Base-by-base conservation (phyloP, 2,113 vertebrate genomes). In the Mobula hypostoma region DNA sequence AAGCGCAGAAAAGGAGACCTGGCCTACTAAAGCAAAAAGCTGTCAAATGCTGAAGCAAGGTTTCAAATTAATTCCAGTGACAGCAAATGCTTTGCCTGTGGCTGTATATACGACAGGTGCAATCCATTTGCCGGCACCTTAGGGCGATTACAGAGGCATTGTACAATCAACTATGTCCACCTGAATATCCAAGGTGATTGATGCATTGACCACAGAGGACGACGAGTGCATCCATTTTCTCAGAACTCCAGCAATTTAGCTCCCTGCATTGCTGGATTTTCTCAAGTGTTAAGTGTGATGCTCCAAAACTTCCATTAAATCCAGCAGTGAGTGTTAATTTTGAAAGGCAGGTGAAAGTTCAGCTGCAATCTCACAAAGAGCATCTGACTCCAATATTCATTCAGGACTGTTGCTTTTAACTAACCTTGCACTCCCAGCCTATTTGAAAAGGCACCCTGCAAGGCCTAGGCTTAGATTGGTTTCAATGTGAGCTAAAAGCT, bases 61-160 rank as follows among this genome's bases (percentile, higher is more conserved):
- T 32, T 90, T 90, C 85, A 90, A 90, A 32, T 90, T 66, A 32
- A 66, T 90, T 90, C 19, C 61, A 36, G 58, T 90, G 61, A 90
- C 61, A 17, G 5, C 15, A 15, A 90, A 6, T 66, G 85, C n/a
- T 90, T n/a, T 66, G 29, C 63, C 70, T 74, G 91, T 93, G 66
- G 21, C 91, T 74, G 19, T 93, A 27, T 74, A 74, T 63, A 32
- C 40, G 70, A 93, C 70, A 74, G 36, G 68, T 74, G 70, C 40
- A 93, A 93, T 93, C 70, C 91, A 93, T 93, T 74, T 74, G 68
- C 32, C 27, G 68, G 68, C 91, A 93, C 70, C 91, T 93, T 93
- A 56, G 36, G 48, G 70, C 21, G 24, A 93, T 93, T 93, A 76
- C 48, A 48, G 91, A 56, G 66, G 70, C 91, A 93, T 93, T 74